phyloP scores from a whole-genome alignment of 2,797 vertebrate genomes.

The Sitta carolinensis region DNA sequence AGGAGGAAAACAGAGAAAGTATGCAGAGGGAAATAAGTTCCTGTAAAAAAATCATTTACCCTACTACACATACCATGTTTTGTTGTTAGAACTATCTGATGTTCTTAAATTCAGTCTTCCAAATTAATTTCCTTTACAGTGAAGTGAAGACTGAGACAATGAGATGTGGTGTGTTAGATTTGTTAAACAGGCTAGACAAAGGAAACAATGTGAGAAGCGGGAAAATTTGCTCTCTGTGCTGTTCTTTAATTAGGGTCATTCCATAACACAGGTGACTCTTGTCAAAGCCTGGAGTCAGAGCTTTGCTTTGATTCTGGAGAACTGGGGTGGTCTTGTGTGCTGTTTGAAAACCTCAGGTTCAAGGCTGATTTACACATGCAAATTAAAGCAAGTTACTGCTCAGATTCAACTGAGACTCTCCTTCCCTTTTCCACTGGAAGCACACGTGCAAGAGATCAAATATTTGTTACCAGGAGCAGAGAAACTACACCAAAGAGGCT shows the following conservation, averaged over 20 bases:
- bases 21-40: neutral
- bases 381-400: neutral
- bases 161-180: conserved; percentile 7
- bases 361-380: neutral
- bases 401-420: neutral
- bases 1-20: neutral
- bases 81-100: neutral
- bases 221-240: neutral
- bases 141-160: neutral
- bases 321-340: neutral
- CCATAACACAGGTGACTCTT: neutral
- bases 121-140: neutral
- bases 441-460: neutral
- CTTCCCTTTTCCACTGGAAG: neutral
- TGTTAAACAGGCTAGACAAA: conserved; percentile 8
- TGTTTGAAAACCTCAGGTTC: neutral
- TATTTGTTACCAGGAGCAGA: neutral
- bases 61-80: neutral
- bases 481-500: neutral
- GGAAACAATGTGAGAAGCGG: conserved; percentile 7
- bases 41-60: neutral
- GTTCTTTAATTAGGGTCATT: conserved; percentile 15
- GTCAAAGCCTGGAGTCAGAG: neutral
- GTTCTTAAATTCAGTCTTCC: neutral
- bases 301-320: neutral